phyloP scores from a whole-genome alignment of 2,888 invertebrate species.

The Drosophila ezoana region DNA sequence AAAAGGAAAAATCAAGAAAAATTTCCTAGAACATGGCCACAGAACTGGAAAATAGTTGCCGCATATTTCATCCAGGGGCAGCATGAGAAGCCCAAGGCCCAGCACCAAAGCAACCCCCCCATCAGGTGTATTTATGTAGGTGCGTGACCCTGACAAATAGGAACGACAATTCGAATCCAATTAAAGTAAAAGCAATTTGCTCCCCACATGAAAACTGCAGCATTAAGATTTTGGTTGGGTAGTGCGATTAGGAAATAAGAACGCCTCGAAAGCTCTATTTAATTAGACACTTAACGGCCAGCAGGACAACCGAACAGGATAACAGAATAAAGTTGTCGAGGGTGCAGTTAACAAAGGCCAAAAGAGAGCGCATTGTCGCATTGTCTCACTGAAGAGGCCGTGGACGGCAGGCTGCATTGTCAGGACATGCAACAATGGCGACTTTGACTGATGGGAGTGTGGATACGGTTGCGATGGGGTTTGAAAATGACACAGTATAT shows the following conservation, averaged over 20 bases:
- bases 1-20: slow-evolving; percentile 47
- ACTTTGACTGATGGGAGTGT: slow-evolving; percentile 28
- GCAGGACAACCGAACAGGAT: slow-evolving; percentile 31
- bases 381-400: slow-evolving; percentile 41
- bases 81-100: not conserved
- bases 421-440: slow-evolving; percentile 55
- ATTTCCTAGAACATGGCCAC: slow-evolving; percentile 19
- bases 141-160: slow-evolving; percentile 46
- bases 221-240: slow-evolving; percentile 39
- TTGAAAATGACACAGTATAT: slow-evolving; percentile 47
- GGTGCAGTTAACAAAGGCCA: slow-evolving; percentile 39
- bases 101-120: not conserved
- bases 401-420: slow-evolving; percentile 60
- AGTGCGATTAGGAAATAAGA: slow-evolving; percentile 55
- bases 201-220: slow-evolving; percentile 37
- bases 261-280: slow-evolving; percentile 55
- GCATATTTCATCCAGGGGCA: slow-evolving; percentile 1
- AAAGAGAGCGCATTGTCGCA: slow-evolving; percentile 27
- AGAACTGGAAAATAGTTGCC: slow-evolving; percentile 49
- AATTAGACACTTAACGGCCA: slow-evolving; percentile 66
- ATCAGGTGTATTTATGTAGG: slow-evolving; percentile 14
- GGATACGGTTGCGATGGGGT: slow-evolving; percentile 5
- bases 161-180: slow-evolving; percentile 63
- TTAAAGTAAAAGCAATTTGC: slow-evolving; percentile 76
- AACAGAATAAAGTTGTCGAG: slow-evolving; percentile 38